Base-by-base conservation (phyloP, 2,113 vertebrate genomes). In the Chitala chitala region DNA sequence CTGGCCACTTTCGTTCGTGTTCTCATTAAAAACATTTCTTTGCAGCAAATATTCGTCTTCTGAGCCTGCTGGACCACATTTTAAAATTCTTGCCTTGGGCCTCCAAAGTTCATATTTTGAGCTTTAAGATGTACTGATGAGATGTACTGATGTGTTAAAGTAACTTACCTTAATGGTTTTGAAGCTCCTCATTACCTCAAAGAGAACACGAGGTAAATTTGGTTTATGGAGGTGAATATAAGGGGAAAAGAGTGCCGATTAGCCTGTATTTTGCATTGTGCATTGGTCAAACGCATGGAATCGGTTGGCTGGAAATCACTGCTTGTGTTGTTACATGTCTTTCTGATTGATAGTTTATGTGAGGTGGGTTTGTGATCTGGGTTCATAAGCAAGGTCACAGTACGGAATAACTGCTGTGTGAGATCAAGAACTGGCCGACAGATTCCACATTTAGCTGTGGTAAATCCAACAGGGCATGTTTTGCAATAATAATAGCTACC, bases 21-120 rank as follows among this genome's bases (percentile, higher is more conserved):
- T 6, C 1, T 64, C 9, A 10, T 17, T 42, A 66, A 46, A 9
- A 36, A 29, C 58, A 38, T 63, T 17, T 61, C 5, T 68, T 15
- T 58, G 58, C 36, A 48, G 61, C 77, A 48, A 31, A 7, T 1
- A 50, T 70, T 69, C 69, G 46, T 20, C 40, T 54, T 59, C 53
- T 76, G 53, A 73, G 77, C 72, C 71, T 77, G 75, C 69, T 17
- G 48, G 71, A 75, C 78, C 75, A 76, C 76, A 77, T 78, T 56
- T 75, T 17, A 46, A 31, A 74, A 69, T 76, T 65, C 61, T 4
- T 70, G 17, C 46, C 15, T 24, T 33, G 20, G 24, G 13, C 42
- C 58, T 50, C 22, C 50, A 10, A 46, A 29, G 22, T 68, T 68
- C 58, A 33, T 13, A 20, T 17, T 48, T 20, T 36, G 3, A 33